Evolutionary conservation across 2,888 invertebrate genomes (phyloP).

Genomic region (Vanessa cardui): DNA sequence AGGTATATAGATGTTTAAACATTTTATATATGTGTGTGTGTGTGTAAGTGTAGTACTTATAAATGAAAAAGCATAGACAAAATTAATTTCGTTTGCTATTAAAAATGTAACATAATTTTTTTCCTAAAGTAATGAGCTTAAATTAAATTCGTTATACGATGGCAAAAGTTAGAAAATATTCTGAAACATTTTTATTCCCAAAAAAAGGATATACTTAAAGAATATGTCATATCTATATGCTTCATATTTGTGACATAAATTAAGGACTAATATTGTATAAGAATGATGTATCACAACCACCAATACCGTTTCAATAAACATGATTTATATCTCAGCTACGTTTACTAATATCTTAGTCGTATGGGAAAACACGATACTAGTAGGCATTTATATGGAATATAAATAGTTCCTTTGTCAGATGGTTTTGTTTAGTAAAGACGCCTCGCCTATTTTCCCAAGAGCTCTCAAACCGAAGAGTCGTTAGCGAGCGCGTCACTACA

Average conservation of each 20-base stretch:
- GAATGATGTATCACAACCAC: not conserved
- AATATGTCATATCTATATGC: no score
- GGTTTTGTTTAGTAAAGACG: conserved; percentile 38
- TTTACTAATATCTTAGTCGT: conserved; percentile 2
- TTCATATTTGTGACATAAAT: not conserved
- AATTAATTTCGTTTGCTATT: no score
- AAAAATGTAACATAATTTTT: no score
- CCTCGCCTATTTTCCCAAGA: conserved; percentile 54
- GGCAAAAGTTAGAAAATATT: no score
- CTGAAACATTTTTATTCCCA: no score
- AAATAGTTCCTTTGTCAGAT: conserved; percentile 31
- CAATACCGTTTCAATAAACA: not conserved
- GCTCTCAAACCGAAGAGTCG: conserved; percentile 52
- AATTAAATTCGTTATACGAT: no score
- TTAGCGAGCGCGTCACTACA: conserved; percentile 46
- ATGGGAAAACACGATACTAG: not conserved
- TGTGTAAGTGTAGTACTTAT: no score
- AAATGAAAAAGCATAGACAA: no score
- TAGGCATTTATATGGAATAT: conserved; percentile 19
- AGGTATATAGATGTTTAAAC: no score
- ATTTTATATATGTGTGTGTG: no score
- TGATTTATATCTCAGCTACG: conserved; percentile 4
- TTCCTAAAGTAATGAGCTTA: no score
- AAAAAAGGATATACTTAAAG: no score
- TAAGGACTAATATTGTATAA: not conserved